Evolutionary conservation across 2,888 invertebrate genomes (phyloP).

Genomic region (Stenodera caucasica): DNA sequence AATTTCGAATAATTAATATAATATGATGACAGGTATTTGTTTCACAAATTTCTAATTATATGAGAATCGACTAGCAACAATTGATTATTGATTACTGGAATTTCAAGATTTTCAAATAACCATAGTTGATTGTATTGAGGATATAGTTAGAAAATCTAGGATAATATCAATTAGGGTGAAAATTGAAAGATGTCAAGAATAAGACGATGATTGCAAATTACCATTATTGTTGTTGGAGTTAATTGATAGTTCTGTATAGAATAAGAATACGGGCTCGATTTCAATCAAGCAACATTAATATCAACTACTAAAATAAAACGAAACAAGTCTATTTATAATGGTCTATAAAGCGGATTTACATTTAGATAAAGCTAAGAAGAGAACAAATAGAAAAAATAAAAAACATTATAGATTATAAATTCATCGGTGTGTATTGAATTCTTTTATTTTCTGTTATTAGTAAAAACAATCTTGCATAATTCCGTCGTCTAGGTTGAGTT

Average conservation of each 20-base stretch:
- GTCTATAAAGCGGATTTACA: neutral
- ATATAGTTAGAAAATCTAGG: neutral
- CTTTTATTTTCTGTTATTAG: neutral
- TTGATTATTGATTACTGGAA: neutral
- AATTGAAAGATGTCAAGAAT: neutral
- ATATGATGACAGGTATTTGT: neutral
- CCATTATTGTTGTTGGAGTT: neutral
- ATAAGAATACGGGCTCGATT: constrained; percentile 4
- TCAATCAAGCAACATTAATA: neutral
- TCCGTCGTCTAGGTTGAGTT: constrained; percentile 11
- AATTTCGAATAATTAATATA: neutral
- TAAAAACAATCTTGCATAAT: constrained; percentile 12
- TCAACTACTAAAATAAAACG: neutral
- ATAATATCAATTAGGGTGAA: neutral
- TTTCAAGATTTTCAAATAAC: neutral
- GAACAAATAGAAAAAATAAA: neutral
- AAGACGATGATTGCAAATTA: constrained; percentile 1
- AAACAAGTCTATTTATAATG: neutral
- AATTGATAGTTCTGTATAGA: neutral
- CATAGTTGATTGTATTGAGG: neutral
- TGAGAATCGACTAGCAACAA: neutral
- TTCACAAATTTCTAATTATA: neutral
- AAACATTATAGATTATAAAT: neutral
- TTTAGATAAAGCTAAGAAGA: neutral
- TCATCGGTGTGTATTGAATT: neutral